phyloP scores from a whole-genome alignment of 92 coral and sea anemone species.

The Epizoanthus scotinus region DNA sequence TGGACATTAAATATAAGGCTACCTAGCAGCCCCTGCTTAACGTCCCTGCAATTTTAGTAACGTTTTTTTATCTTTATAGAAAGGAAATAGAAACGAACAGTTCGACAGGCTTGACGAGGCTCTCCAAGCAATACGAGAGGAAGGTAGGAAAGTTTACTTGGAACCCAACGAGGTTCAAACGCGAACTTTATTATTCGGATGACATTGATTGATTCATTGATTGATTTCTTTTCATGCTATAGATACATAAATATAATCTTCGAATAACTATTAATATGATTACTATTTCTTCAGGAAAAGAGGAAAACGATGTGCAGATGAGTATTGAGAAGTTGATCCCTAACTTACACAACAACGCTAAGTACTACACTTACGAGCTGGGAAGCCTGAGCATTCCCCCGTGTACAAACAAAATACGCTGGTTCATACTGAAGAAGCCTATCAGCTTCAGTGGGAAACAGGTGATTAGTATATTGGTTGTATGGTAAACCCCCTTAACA shows the following conservation, averaged over 20 bases:
- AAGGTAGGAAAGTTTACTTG: background rate
- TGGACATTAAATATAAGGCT: background rate
- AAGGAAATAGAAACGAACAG: background rate
- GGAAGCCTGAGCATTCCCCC: constrained; percentile 31
- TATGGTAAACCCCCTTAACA: too few relatives aligned
- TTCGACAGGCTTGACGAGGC: constrained; percentile 10
- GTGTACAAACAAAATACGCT: constrained; percentile 8
- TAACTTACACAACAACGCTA: constrained; percentile 1
- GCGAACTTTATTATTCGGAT: too few relatives aligned
- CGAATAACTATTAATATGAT: too few relatives aligned
- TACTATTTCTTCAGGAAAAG: constrained; percentile 5
- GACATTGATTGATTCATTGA: too few relatives aligned
- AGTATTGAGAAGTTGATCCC: constrained; percentile 28
- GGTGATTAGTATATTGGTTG: background rate
- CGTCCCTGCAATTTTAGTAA: too few relatives aligned
- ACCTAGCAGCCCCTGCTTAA: background rate
- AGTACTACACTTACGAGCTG: constrained; percentile 17
- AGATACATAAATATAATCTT: too few relatives aligned
- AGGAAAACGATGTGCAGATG: constrained; percentile 11
- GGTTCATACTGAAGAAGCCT: constrained; percentile 20
- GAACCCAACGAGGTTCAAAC: background rate
- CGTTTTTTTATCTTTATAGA: background rate
- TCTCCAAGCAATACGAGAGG: background rate
- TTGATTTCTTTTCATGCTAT: too few relatives aligned
- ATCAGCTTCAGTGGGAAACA: background rate